Evolutionary conservation across 2,888 invertebrate species (phyloP).

Genomic region (Pterostichus niger): DNA sequence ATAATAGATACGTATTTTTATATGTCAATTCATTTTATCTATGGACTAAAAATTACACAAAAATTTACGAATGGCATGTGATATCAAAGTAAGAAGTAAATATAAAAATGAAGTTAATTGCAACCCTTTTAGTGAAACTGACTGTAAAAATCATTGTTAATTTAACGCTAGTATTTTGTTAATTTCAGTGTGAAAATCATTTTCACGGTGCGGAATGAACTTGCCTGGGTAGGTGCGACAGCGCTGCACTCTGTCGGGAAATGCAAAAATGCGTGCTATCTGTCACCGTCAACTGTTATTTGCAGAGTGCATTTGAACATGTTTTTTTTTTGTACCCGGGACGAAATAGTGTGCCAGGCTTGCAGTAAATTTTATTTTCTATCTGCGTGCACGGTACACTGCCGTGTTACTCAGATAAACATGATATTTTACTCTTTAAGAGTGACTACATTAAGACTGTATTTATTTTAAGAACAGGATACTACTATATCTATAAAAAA

Average conservation of each 20-base stretch:
- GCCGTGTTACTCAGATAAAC: slow-evolving; percentile 12
- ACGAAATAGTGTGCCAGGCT: slow-evolving; percentile 43
- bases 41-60: too few species aligned
- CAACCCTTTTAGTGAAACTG: background rate
- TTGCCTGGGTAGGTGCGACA: slow-evolving; percentile 4
- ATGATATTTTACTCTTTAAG: slow-evolving; percentile 22
- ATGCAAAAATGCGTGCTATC: slow-evolving; percentile 62
- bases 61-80: background rate
- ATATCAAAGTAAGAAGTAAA: slow-evolving; percentile 8
- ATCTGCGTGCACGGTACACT: background rate
- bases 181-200: slow-evolving; percentile 53
- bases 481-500: too few species aligned
- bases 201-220: slow-evolving; percentile 27
- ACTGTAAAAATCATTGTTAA: slow-evolving; percentile 29
- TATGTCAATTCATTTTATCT: background rate
- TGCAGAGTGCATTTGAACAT: slow-evolving; percentile 60
- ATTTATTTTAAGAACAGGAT: too few species aligned
- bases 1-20: too few species aligned
- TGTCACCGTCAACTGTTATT: slow-evolving; percentile 65
- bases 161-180: slow-evolving; percentile 41
- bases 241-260: slow-evolving; percentile 23
- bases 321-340: slow-evolving; percentile 1
- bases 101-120: slow-evolving; percentile 37
- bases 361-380: slow-evolving; percentile 58
- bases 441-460: too few species aligned